Evolutionary conservation across 2,888 invertebrate genomes (phyloP).

Genomic region (Diaphora mendica): DNA sequence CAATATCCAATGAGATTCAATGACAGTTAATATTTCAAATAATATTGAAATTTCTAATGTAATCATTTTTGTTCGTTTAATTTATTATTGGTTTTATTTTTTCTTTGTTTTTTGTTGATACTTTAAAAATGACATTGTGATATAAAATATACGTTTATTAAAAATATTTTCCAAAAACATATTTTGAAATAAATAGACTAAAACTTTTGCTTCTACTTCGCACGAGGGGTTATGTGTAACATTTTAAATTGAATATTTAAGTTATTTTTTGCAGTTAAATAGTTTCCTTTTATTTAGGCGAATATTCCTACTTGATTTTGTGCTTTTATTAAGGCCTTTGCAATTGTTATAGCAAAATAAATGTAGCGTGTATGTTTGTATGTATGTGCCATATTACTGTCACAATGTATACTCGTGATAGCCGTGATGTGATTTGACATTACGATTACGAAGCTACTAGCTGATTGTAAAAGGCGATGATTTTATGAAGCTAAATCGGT

Average conservation of each 20-base stretch:
- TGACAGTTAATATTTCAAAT: background rate
- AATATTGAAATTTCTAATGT: no score
- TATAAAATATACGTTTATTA: no score
- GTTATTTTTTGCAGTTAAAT: background rate
- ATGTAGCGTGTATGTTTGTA: constrained; percentile 55
- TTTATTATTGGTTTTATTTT: no score
- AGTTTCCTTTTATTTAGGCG: background rate
- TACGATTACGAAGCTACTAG: constrained; percentile 41
- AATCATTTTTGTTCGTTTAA: no score
- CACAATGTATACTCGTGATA: constrained; percentile 31
- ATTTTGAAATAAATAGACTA: no score
- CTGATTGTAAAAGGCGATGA: constrained; percentile 20
- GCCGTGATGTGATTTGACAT: constrained; percentile 33
- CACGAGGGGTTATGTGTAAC: no score
- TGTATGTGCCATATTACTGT: constrained; percentile 42
- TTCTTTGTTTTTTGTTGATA: no score
- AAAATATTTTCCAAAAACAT: no score
- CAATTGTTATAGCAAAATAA: constrained; percentile 57
- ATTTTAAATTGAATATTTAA: background rate
- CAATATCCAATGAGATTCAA: background rate
- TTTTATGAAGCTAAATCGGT: constrained; percentile 2
- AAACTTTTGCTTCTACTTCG: no score
- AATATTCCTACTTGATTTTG: background rate
- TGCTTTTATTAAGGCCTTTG: background rate
- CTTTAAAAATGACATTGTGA: no score